phyloP scores from a whole-genome alignment of 2,888 invertebrate genomes.

The Conus canariensis region DNA sequence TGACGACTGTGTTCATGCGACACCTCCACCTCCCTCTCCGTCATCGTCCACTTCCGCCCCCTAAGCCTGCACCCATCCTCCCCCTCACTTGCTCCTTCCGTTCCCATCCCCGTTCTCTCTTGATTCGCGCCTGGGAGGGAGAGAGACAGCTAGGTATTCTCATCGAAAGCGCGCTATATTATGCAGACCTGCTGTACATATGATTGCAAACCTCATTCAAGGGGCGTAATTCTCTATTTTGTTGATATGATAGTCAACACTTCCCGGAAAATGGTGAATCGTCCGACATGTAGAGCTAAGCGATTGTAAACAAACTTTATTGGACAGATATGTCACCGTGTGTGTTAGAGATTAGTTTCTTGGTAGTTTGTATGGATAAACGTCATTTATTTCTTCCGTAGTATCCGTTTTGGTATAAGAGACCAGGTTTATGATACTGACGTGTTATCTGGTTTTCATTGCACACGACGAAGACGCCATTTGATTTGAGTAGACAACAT shows the following conservation, averaged over 20 bases:
- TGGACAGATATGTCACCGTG: background rate
- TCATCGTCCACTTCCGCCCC: background rate
- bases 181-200: background rate
- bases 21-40: background rate
- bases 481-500: no score
- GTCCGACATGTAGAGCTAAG: background rate
- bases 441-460: no score
- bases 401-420: background rate
- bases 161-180: background rate
- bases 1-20: no score
- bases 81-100: background rate
- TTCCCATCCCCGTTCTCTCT: background rate
- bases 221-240: background rate
- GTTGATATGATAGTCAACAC: background rate
- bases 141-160: no score
- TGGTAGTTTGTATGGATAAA: no score
- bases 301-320: background rate
- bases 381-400: background rate
- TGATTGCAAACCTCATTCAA: background rate
- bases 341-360: background rate
- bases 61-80: background rate
- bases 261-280: constrained; percentile 11
- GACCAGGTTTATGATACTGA: background rate
- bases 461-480: no score
- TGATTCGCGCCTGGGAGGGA: background rate